Evolutionary conservation across 2,113 vertebrate genomes (phyloP).

Genomic region (Dipodomys ordii): DNA sequence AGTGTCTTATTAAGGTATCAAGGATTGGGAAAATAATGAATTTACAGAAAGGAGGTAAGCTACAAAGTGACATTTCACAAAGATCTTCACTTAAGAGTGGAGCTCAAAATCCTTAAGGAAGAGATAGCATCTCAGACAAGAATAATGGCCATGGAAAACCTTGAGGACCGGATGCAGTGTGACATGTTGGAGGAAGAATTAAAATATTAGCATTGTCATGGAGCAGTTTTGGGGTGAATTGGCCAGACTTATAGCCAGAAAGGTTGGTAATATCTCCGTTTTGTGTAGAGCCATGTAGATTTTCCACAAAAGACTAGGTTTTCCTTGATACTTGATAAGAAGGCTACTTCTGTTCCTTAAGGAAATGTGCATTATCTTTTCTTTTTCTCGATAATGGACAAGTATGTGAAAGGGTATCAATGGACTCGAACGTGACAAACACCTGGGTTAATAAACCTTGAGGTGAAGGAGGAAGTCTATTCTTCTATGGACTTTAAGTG

Average conservation of each 20-base stretch:
- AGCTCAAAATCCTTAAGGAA: not conserved
- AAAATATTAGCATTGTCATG: fast-evolving
- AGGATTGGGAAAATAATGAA: not conserved
- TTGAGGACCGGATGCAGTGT: not conserved
- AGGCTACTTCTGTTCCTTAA: not conserved
- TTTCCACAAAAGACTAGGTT: not conserved
- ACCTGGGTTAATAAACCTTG: not conserved
- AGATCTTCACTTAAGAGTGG: not conserved
- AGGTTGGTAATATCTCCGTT: not conserved
- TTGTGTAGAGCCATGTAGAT: no score
- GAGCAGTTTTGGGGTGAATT: not conserved
- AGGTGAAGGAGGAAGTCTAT: not conserved
- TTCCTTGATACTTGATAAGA: not conserved
- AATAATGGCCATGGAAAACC: fast-evolving
- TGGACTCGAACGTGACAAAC: slow-evolving; percentile 8
- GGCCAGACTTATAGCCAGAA: not conserved
- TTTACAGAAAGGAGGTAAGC: not conserved
- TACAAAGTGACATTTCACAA: not conserved
- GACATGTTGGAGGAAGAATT: fast-evolving
- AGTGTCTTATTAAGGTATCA: not conserved
- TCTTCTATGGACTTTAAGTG: not conserved
- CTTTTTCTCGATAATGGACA: not conserved
- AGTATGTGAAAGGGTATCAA: not conserved
- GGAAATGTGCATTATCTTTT: not conserved
- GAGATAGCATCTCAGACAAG: not conserved